phyloP scores from a whole-genome alignment of 53 echinoderm and acorn worm species.

The Temnopleurus reevesii region DNA sequence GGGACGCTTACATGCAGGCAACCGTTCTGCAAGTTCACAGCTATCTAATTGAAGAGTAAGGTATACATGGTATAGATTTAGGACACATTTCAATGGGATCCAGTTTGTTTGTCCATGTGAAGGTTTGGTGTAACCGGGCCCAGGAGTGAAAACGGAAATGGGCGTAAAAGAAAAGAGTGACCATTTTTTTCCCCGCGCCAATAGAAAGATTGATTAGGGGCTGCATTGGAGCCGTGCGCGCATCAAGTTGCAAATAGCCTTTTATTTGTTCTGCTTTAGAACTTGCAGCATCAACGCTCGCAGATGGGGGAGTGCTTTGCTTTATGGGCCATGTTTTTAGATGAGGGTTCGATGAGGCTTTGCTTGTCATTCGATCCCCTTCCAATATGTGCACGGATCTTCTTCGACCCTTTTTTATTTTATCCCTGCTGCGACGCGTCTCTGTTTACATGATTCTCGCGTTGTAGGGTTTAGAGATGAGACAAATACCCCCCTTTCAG shows the following conservation, averaged over 20 bases:
- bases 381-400: conserved; percentile 18
- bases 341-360: background rate
- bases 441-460: conserved; percentile 28
- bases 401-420: background rate
- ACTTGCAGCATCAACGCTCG: background rate
- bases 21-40: too few species aligned
- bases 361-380: conserved; percentile 34
- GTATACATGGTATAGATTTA: too few species aligned
- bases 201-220: conserved; percentile 33
- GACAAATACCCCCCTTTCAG: too few species aligned
- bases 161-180: background rate
- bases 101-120: too few species aligned
- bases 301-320: background rate
- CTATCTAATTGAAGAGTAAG: too few species aligned
- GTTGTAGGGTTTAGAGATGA: background rate
- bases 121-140: too few species aligned
- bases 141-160: background rate
- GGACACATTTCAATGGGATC: too few species aligned
- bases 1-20: too few species aligned
- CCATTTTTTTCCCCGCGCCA: background rate
- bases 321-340: background rate
- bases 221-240: background rate
- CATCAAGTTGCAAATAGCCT: conserved; percentile 21
- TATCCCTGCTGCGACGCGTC: conserved; percentile 4
- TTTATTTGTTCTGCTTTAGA: conserved; percentile 48